These are phyloP conservation scores for Sebastes oblongus DNA, from an alignment of 2,797 vertebrate species.

Conservation along the genomic window DNA sequence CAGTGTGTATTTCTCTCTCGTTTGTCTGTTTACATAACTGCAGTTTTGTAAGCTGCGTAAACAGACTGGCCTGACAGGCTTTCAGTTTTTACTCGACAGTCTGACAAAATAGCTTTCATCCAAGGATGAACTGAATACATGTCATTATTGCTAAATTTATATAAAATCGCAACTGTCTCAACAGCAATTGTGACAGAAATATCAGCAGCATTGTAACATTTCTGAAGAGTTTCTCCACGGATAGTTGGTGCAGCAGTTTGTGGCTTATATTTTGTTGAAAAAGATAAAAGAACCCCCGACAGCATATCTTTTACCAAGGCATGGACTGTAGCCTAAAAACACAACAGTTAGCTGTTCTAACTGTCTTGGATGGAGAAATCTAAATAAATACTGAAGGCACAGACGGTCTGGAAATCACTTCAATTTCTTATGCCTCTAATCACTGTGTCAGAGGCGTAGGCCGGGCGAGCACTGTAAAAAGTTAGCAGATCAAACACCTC, in stretches of 20 bases:
- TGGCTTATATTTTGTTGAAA: neutral
- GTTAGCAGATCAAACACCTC: constrained; percentile 10
- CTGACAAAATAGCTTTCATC: neutral
- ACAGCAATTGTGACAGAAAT: neutral
- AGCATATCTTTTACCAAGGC: neutral
- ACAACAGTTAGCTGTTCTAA: neutral
- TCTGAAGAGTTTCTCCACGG: neutral
- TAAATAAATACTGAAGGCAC: constrained; percentile 12
- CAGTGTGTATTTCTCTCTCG: neutral
- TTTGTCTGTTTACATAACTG: neutral
- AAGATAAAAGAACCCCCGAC: neutral
- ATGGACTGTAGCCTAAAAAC: neutral
- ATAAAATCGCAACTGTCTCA: neutral
- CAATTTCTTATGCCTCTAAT: constrained; percentile 48
- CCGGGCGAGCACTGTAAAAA: neutral
- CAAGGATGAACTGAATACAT: neutral
- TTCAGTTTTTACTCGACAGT: neutral
- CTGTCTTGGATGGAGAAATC: neutral
- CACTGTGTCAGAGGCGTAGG: constrained; percentile 39
- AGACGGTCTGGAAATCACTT: constrained; percentile 21
- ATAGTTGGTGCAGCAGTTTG: neutral
- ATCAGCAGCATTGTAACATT: neutral
- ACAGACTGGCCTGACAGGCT: neutral
- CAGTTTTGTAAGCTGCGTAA: neutral
- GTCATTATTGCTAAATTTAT: neutral